Base-by-base conservation (phyloP, 2,888 invertebrate genomes). In the Argyresthia albistria region DNA sequence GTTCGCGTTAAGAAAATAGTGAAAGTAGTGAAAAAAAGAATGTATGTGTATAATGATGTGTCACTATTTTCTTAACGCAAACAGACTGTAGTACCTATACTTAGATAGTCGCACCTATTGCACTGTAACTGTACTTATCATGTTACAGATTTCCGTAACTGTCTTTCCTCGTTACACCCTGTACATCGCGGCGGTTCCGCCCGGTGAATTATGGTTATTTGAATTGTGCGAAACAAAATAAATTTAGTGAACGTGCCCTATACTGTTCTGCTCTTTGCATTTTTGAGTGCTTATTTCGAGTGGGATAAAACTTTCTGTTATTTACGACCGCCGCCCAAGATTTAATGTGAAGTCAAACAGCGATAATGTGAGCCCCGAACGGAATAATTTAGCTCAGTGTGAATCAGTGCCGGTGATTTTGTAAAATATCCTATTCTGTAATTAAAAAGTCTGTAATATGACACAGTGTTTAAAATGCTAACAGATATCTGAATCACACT, bases 271-370 rank as follows among this genome's bases (percentile, higher is more conserved):
- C 86, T 84, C 83, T 86, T 86, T 87, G 87, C 87, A 87, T 87
- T 87, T 87, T 87, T 87, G 87, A 87, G 87, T 87, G 87, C 87
- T 87, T 87, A 87, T 87, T 87, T 87, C 82, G 76, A 72, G 77
- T 67, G 72, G 86, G 87, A 87, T 84, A 87, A 87, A 86, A 87
- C 80, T 86, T 86, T 80, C 67, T 67, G 84, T 86, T 86, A 87
- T 87, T 87, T 87, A 87, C 86, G 82, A 71, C 63, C 69, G 69
- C 70, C 70, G 67, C 73, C 76, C 79, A 81, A 87, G 86, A 87
- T 87, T 86, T 87, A 86, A 87, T 86, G 86, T 84, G 84, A 81
- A 86, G 77, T 84, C 83, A 81, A 87, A 86, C 74, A 75, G 84
- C 80, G 86, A 87, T 87, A 87, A 87, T 87, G 86, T 69, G 76